phyloP scores from a whole-genome alignment of 1,140 invertebrate species.

The Drosophila pallidifrons region DNA sequence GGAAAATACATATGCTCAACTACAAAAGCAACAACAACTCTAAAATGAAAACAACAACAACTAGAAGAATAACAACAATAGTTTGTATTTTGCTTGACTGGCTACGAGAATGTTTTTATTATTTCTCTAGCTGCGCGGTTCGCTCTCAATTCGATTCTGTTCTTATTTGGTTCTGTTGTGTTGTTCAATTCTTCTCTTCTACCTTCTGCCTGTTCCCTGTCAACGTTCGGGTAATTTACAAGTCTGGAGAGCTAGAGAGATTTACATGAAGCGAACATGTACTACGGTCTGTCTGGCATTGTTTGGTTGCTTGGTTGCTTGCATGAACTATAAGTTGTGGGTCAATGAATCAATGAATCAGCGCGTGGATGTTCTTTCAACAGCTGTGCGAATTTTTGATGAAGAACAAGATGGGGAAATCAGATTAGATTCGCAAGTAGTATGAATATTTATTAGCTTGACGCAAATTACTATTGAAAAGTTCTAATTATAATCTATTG shows the following conservation, averaged over 20 bases:
- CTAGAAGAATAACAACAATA: constrained; percentile 31
- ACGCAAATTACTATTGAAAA: no score
- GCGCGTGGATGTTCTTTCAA: constrained; percentile 51
- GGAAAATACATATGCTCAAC: constrained; percentile 61
- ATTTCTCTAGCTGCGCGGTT: constrained; percentile 72
- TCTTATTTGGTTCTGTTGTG: constrained; percentile 38
- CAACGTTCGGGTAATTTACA: constrained; percentile 71
- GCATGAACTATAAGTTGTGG: constrained; percentile 57
- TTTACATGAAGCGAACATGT: constrained; percentile 61
- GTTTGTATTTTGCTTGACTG: constrained; percentile 38
- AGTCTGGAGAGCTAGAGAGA: constrained; percentile 48
- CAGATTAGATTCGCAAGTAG: not conserved
- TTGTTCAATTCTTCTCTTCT: constrained; percentile 31
- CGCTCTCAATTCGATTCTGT: constrained; percentile 56
- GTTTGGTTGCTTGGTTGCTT: constrained; percentile 31
- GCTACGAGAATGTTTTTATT: constrained; percentile 53
- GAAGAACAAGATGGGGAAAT: not conserved
- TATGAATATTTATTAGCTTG: not conserved
- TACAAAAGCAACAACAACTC: constrained; percentile 49
- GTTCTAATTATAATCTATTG: no score
- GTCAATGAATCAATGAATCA: constrained; percentile 80
- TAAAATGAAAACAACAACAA: constrained; percentile 28
- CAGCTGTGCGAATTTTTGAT: constrained; percentile 68
- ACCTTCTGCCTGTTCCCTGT: constrained; percentile 39
- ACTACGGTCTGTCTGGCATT: constrained; percentile 25